These are phyloP conservation scores for Ceraclea dissimilis DNA, from an alignment of 2,888 invertebrate species.

Conservation along the genomic window DNA sequence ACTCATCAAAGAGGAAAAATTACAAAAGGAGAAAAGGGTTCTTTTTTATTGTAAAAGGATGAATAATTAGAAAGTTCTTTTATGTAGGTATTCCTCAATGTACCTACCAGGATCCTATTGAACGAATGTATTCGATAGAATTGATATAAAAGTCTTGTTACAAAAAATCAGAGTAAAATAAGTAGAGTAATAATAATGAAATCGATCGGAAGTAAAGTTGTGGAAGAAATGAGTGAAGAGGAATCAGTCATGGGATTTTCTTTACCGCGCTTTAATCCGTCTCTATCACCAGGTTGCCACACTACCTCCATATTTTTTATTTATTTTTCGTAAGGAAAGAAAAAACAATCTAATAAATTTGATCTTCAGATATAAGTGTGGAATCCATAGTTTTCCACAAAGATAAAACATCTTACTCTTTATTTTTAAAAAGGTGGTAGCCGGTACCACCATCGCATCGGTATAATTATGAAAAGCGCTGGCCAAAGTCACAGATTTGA, in stretches of 20 bases:
- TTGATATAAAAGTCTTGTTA: neutral
- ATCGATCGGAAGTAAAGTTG: neutral
- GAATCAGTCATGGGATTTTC: neutral
- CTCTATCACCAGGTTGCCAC: neutral
- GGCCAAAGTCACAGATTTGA: too few species aligned
- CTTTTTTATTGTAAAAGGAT: neutral
- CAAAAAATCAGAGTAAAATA: neutral
- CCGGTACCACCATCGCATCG: too few species aligned
- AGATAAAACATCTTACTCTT: too few species aligned
- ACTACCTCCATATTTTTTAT: neutral
- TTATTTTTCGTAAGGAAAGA: neutral
- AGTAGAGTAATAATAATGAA: neutral
- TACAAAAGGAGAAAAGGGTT: neutral
- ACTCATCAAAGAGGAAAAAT: neutral
- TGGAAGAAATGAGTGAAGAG: neutral
- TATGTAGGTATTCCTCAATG: neutral
- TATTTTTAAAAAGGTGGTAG: too few species aligned
- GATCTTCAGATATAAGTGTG: too few species aligned
- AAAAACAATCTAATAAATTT: neutral
- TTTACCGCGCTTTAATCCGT: neutral
- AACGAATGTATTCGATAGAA: too few species aligned
- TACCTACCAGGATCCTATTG: too few species aligned
- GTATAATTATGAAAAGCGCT: too few species aligned
- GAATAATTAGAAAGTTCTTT: neutral
- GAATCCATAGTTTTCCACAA: too few species aligned